Evolutionary conservation across 2,797 vertebrate species (phyloP).

Genomic region (Anabacerthia variegaticeps): DNA sequence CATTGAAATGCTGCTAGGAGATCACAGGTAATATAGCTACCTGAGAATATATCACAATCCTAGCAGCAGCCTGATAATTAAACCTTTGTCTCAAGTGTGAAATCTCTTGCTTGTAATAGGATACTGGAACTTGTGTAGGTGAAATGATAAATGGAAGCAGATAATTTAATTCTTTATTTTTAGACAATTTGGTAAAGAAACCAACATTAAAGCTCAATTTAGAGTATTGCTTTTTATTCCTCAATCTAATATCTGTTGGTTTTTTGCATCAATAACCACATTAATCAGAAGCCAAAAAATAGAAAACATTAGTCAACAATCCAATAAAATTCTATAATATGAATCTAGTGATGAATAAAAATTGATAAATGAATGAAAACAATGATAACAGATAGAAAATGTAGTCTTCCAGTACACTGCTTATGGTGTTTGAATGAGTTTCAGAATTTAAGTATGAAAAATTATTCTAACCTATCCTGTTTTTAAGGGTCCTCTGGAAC

Average conservation of each 20-base stretch:
- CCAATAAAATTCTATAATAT: constrained; percentile 12
- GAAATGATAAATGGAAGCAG: constrained; percentile 28
- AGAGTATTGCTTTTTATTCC: not conserved
- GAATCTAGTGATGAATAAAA: constrained; percentile 27
- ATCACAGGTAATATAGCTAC: not conserved
- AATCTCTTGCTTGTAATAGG: not conserved
- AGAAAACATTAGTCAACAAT: constrained; percentile 53
- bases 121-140: not conserved
- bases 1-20: not conserved
- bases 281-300: constrained; percentile 39
- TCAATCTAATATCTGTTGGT: constrained; percentile 16
- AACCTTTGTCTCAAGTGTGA: constrained; percentile 2
- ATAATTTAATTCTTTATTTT: constrained; percentile 32
- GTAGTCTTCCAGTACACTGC: not conserved
- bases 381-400: not conserved
- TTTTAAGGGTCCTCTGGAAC: not conserved
- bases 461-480: not conserved
- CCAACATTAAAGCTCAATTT: not conserved
- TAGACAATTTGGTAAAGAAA: not conserved
- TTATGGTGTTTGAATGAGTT: not conserved
- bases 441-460: constrained; percentile 10
- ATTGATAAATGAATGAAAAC: constrained; percentile 27
- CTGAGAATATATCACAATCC: not conserved
- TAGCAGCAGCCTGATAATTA: constrained; percentile 23
- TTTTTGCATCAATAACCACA: constrained; percentile 44